Evolutionary conservation across 2,797 vertebrate genomes (phyloP), one percentile per base, ranked within the genome.

Genomic region (Chaetophractus vellerosus): DNA sequence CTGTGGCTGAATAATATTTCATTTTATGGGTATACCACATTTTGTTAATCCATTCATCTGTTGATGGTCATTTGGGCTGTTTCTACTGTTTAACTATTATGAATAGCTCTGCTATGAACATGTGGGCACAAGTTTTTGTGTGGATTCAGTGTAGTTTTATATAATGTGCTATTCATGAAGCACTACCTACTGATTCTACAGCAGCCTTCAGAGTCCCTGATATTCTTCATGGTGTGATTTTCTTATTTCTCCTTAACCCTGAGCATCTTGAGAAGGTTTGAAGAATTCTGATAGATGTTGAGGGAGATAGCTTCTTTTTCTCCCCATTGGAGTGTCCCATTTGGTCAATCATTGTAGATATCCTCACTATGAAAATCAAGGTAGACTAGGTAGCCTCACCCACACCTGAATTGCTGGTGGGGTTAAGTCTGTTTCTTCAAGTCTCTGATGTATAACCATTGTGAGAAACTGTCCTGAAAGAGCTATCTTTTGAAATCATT

Each of bases 231-330:
- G 16, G 3, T 36, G 9, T 86, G 18, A 14, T 66, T 94, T 89
- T 96, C 59, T 26, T 83, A 11, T 88, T 90, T 89, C 26, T 86
- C 45, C 45, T 38, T 93, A 68, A 64, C 4, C 88, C 38, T 92
- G 63, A 90, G 23, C n/a, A 26, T 71, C 0, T 23, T 88, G 0
- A 0, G 21, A 48, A 24, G 36, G 48, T 45, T 86, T 90, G 28
- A 33, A 72, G 24, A 24, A 0, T 28, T n/a, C 50, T 87, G 71
- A 74, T n/a, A 41, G 75, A 66, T 75, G 2, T 33, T 69, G 59
- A 64, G 14, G 66, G 87, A 57, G 11, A 14, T 28, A 91, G 33
- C 3, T 79, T 93, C 33, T 97, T 96, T 96, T 86, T 89, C 59
- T 72, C 63, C 26, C 31, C 9, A 16, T 14, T 83, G 16, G 31